Conservation (phyloP, 2,888 invertebrate genomes). For the Protophormia terraenovae region DNA sequence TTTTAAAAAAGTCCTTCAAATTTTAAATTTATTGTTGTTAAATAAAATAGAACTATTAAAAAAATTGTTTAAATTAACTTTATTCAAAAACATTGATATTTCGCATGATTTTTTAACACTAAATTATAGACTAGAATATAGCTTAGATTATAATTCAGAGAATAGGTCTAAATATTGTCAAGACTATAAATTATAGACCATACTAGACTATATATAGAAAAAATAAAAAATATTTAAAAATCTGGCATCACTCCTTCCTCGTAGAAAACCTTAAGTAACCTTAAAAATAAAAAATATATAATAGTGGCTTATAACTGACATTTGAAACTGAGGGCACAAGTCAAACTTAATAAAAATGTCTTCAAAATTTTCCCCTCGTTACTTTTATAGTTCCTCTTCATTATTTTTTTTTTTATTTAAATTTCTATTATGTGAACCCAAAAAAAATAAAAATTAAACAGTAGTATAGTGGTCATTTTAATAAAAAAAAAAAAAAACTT, state of each 20-base stretch:
- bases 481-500: neutral
- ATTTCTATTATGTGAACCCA: neutral
- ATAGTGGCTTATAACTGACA: neutral
- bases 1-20: too few relatives aligned
- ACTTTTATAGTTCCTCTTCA: neutral
- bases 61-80: too few relatives aligned
- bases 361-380: neutral
- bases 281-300: too few relatives aligned
- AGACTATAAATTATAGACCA: too few relatives aligned
- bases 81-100: too few relatives aligned
- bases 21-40: too few relatives aligned
- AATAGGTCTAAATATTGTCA: too few relatives aligned
- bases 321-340: conserved; percentile 1
- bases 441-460: neutral
- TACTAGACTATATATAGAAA: too few relatives aligned
- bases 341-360: neutral
- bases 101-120: too few relatives aligned
- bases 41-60: too few relatives aligned
- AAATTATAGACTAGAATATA: too few relatives aligned
- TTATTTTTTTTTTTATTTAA: neutral
- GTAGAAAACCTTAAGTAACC: neutral
- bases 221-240: neutral
- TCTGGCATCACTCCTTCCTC: neutral
- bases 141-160: too few relatives aligned
- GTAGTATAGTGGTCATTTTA: neutral